phyloP scores from a whole-genome alignment of 2,888 invertebrate species.

The Nomada hirtipes region DNA sequence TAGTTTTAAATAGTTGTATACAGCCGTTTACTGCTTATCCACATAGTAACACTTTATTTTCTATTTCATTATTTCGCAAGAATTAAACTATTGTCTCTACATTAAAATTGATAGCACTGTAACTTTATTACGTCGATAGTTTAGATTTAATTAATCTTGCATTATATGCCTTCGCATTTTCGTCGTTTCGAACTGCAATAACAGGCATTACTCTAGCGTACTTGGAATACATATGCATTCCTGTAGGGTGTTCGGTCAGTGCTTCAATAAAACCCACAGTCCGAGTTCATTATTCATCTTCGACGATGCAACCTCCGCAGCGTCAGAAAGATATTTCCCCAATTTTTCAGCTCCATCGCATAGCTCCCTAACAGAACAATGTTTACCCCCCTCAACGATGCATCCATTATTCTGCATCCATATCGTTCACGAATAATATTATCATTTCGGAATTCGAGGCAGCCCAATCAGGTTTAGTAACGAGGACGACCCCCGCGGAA shows the following conservation, averaged over 20 bases:
- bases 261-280: neutral
- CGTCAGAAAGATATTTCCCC: neutral
- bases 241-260: neutral
- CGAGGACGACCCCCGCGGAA: slow-evolving; percentile 21
- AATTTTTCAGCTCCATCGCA: neutral
- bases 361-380: neutral
- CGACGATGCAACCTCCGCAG: too few relatives aligned
- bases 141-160: too few relatives aligned
- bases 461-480: slow-evolving; percentile 31
- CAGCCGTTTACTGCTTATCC: neutral
- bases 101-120: too few relatives aligned
- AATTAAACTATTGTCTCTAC: too few relatives aligned
- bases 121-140: too few relatives aligned
- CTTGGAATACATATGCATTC: too few relatives aligned
- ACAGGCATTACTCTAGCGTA: too few relatives aligned
- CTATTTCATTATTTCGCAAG: neutral
- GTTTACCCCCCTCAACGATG: neutral
- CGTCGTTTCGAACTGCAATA: too few relatives aligned
- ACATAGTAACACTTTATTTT: neutral
- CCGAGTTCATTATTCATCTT: too few relatives aligned
- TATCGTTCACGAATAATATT: slow-evolving; percentile 3
- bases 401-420: neutral
- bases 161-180: too few relatives aligned
- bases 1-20: too few relatives aligned
- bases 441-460: slow-evolving; percentile 26